Evolutionary conservation across 23 tunicate genomes (phyloP).

Genomic region (Phallusia fumigata): DNA sequence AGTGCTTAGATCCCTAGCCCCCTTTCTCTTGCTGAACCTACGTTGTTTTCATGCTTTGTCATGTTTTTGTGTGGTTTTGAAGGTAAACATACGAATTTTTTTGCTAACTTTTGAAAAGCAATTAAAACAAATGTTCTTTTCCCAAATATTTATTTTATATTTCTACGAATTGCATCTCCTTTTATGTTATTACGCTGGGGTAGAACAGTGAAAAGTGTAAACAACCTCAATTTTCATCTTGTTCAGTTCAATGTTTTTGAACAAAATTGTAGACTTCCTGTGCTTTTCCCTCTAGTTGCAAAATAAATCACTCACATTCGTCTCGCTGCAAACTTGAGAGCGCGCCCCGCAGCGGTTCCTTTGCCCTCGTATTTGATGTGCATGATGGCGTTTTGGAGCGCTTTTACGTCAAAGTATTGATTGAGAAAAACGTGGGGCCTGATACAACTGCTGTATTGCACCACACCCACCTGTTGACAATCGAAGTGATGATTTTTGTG

Average conservation of each 20-base stretch:
- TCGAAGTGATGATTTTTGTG: background rate
- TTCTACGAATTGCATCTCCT: too few species aligned
- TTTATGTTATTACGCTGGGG: too few species aligned
- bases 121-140: too few species aligned
- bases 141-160: too few species aligned
- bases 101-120: too few species aligned
- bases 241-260: too few species aligned
- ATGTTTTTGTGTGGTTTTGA: too few species aligned
- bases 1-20: background rate
- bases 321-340: slow-evolving; percentile 13
- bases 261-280: too few species aligned
- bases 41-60: background rate
- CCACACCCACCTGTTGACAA: slow-evolving; percentile 25
- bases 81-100: too few species aligned
- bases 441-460: slow-evolving; percentile 42
- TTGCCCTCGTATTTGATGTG: slow-evolving; percentile 34
- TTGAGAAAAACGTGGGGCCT: slow-evolving; percentile 28
- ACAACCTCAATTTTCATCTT: too few species aligned
- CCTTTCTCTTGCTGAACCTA: slow-evolving; percentile 30
- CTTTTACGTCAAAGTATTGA: background rate
- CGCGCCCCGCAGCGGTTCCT: slow-evolving; percentile 33
- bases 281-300: too few species aligned
- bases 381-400: slow-evolving; percentile 44
- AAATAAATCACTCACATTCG: slow-evolving; percentile 6
- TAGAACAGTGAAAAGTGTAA: too few species aligned